Evolutionary conservation across 2,113 vertebrate genomes (phyloP).

Genomic region (Daubentonia madagascariensis): DNA sequence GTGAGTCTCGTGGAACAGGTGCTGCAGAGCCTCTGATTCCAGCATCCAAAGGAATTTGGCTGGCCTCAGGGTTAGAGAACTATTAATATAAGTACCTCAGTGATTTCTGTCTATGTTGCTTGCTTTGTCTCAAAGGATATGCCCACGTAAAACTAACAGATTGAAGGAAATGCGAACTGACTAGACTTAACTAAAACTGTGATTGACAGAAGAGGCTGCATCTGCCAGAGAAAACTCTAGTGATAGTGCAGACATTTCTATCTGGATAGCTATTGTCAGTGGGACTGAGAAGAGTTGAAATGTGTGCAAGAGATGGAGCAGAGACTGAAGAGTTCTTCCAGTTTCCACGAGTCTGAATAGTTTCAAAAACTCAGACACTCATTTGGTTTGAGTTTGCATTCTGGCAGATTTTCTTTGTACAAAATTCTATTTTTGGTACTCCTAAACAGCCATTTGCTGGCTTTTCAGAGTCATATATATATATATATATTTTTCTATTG

Average conservation of each 20-base stretch:
- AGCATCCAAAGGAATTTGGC: background rate
- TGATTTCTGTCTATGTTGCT: background rate
- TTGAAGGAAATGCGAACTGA: background rate
- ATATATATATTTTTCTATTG: background rate
- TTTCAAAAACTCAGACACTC: background rate
- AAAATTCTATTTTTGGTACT: slow-evolving; percentile 28
- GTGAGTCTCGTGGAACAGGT: background rate
- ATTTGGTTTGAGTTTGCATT: slow-evolving; percentile 27
- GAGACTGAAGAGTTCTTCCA: background rate
- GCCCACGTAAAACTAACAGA: background rate
- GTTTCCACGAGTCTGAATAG: background rate
- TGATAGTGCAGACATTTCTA: background rate
- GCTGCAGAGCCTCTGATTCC: background rate
- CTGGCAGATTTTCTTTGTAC: slow-evolving; percentile 3
- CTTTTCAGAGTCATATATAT: background rate
- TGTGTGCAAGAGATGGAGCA: background rate
- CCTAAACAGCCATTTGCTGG: background rate
- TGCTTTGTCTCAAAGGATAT: background rate
- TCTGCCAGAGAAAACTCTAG: background rate
- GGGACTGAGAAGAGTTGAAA: background rate
- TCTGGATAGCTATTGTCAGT: background rate
- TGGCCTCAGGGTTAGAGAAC: background rate
- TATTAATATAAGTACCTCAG: background rate
- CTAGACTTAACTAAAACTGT: background rate
- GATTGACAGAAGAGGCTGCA: background rate